Percentiles rank a stretch among this genome's conserved stretches.
These are phyloP conservation scores for Sciurus vulgaris DNA, from an alignment of 2,797 vertebrate genomes.

Conservation along the genomic window DNA sequence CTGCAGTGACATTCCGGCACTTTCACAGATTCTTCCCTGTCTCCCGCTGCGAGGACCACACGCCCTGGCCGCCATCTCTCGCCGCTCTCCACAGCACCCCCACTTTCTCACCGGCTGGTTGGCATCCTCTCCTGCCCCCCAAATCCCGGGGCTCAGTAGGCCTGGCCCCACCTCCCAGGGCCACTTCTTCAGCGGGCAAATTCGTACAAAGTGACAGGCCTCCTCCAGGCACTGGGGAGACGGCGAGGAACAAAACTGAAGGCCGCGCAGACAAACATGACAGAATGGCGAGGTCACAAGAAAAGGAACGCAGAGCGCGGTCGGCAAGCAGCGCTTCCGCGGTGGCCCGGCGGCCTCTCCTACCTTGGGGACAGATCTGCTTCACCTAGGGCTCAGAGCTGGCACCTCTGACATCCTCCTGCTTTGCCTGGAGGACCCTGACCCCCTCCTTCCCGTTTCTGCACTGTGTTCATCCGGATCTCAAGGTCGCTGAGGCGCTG, in stretches of 20 bases:
- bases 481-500: not conserved
- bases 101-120: not conserved
- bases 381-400: not conserved
- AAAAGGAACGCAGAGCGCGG: not conserved
- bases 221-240: conserved; percentile 5
- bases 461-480: not conserved
- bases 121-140: not conserved
- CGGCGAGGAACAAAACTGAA: not conserved
- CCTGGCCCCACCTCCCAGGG: not conserved
- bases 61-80: not conserved
- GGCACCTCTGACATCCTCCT: not conserved
- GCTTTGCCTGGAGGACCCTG: not conserved
- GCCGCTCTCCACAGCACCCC: not conserved
- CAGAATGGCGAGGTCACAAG: not conserved
- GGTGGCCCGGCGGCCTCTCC: not conserved
- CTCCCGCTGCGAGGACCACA: conserved; percentile 38
- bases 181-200: not conserved
- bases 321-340: not conserved
- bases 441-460: not conserved
- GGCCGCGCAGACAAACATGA: not conserved
- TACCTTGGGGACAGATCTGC: not conserved
- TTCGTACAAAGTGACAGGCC: not conserved
- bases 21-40: conserved; percentile 65
- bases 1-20: conserved; percentile 71
- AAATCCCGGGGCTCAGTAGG: not conserved